These are phyloP conservation scores for Hydrocynus forskahlii DNA, from an alignment of 2,797 vertebrate genomes.

Conservation along the genomic window DNA sequence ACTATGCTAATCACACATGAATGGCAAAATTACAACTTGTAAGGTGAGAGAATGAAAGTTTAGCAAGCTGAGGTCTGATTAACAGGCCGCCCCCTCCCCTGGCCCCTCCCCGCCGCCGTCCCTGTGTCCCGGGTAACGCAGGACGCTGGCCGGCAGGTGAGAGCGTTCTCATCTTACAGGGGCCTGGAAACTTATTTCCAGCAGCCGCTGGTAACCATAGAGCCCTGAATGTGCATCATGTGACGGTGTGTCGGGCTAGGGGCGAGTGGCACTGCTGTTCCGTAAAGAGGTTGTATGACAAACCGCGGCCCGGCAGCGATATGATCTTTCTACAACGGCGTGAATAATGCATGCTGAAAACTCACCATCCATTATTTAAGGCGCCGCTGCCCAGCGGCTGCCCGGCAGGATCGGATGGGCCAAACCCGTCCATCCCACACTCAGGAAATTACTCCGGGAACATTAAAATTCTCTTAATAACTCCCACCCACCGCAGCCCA, in stretches of 20 bases:
- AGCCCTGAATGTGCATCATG: conserved; percentile 69
- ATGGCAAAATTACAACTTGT: conserved; percentile 62
- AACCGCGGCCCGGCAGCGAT: conserved; percentile 70
- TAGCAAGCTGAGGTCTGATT: conserved; percentile 63
- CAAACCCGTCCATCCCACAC: conserved; percentile 40
- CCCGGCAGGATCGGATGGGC: conserved; percentile 48
- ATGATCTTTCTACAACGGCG: conserved; percentile 75
- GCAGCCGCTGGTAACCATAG: conserved; percentile 69
- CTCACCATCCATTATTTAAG: conserved; percentile 74
- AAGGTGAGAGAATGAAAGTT: conserved; percentile 65
- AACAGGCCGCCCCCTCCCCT: conserved; percentile 38
- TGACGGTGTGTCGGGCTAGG: conserved; percentile 79
- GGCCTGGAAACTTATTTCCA: conserved; percentile 74
- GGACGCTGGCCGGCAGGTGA: conserved; percentile 15
- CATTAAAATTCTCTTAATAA: conserved; percentile 34
- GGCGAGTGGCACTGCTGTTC: conserved; percentile 72
- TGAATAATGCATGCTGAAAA: conserved; percentile 81
- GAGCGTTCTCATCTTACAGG: conserved; percentile 58
- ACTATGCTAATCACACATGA: conserved; percentile 41
- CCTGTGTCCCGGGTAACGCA: conserved; percentile 33
- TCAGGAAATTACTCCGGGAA: conserved; percentile 55
- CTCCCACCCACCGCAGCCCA: too few species aligned
- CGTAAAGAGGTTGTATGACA: conserved; percentile 79
- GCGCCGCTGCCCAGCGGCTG: conserved; percentile 49
- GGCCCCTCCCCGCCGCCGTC: not conserved